Evolutionary conservation across 1,140 invertebrate species (phyloP), one percentile per base, ranked within the genome.

Genomic region (Leptinotarsa undecemlineata): DNA sequence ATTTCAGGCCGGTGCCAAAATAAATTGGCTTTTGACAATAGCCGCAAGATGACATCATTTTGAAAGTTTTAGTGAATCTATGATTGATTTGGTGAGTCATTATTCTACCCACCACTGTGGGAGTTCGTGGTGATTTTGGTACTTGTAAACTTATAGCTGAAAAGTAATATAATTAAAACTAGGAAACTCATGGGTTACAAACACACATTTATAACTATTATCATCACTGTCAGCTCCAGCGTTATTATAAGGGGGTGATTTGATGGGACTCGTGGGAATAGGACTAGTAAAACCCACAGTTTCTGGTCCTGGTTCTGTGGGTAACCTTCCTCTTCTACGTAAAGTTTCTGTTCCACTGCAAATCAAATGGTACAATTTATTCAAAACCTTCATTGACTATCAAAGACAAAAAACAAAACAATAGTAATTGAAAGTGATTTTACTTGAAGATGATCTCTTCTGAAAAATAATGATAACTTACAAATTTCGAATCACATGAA

Each of bases 11-110:
- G 11, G 89, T 89, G 26, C 93, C 95, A 83, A 95, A 92, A 81
- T 96, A 93, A 88, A 98, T 96, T 85, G 94, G 94, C 84, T 96
- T 96, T 75, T 94, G 91, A 86, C 96, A 98, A 81, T 93, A 92
- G 85, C 96, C 93, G 87, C 96, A 98, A 1, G 92, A 95, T 63
- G 93, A 91, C 83, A 95, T 92, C 86, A 97, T 91, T 84, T 96
- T 96, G 85, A 96, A 92, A 3, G 90, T 92, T 88, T 94, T 95
- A 51, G 90, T 92, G 85, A 97, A 97, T 75, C 95, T 91, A 89
- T 98, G 96, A 76, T 92, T 91, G 78, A 98, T 98, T 79, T 92
- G 91, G 86, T 98, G 96, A 74, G 92, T 92, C 95, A 98, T 97
- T 71, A 90, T 90, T 64, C 91, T 87, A 72, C 90, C 89, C 78